Conservation (phyloP, 2,797 vertebrate genomes). For the Oryzias dopingdopingensis region DNA sequence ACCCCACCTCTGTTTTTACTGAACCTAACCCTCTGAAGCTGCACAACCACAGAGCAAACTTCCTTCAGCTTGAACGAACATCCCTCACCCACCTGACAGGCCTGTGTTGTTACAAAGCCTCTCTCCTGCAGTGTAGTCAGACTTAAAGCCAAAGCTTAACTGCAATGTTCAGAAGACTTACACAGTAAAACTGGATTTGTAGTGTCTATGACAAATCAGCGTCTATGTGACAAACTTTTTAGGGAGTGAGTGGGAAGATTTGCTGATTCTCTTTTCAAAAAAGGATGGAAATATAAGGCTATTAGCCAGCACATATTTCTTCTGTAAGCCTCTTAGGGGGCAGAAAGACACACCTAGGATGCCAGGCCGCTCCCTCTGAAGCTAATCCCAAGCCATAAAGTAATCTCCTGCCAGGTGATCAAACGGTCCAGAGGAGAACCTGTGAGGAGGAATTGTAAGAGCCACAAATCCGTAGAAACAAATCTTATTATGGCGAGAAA, state of each 20-base stretch:
- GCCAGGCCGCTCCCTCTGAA: constrained; percentile 66
- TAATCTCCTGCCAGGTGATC: constrained; percentile 81
- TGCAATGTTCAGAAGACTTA: constrained; percentile 61
- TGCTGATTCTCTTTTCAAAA: constrained; percentile 60
- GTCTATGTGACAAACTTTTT: constrained; percentile 69
- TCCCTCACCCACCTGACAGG: constrained; percentile 35
- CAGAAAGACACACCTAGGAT: constrained; percentile 77
- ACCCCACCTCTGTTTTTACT: too few species aligned
- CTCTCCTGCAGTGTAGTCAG: constrained; percentile 53
- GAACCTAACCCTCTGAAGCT: not conserved
- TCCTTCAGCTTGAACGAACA: constrained; percentile 10
- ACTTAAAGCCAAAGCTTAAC: constrained; percentile 63
- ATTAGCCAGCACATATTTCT: constrained; percentile 73
- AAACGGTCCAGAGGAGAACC: constrained; percentile 72
- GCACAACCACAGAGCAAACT: not conserved
- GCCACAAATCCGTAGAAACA: constrained; percentile 74
- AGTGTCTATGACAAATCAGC: constrained; percentile 68
- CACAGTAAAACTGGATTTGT: constrained; percentile 73
- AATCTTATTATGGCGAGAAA: constrained; percentile 77
- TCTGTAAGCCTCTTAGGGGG: constrained; percentile 77
- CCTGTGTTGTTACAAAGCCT: constrained; percentile 51
- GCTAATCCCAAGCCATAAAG: constrained; percentile 72
- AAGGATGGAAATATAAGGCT: constrained; percentile 69
- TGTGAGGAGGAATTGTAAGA: constrained; percentile 73
- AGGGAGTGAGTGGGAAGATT: constrained; percentile 34